Percentiles rank a stretch among this genome's conserved stretches.
Evolutionary conservation across 2,888 invertebrate species (phyloP).

Genomic region (Steinernema scapterisci): DNA sequence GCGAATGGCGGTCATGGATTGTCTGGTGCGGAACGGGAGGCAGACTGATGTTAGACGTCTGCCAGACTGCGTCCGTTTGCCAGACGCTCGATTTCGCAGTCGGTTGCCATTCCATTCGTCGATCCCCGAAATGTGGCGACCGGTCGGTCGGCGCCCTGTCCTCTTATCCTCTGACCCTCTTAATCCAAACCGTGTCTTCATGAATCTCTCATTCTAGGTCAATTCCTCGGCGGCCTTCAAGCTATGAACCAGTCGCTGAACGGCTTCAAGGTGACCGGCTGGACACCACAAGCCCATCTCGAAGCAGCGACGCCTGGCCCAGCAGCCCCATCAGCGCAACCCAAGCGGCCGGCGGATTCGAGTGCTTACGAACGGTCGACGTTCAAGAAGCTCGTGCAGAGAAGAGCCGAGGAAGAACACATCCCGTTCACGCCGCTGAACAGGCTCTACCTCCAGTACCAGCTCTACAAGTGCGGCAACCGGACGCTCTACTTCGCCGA

Average conservation of each 20-base stretch:
- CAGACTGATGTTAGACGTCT: too few relatives aligned
- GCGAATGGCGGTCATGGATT: too few relatives aligned
- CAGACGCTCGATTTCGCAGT: too few relatives aligned
- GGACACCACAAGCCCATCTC: constrained; percentile 5
- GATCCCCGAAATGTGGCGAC: too few relatives aligned
- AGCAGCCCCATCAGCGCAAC: not conserved
- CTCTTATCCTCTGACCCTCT: too few relatives aligned
- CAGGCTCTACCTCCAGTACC: constrained; percentile 9
- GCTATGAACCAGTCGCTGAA: constrained; percentile 13
- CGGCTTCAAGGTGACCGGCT: constrained; percentile 9
- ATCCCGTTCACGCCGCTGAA: constrained; percentile 13
- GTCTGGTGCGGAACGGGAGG: too few relatives aligned
- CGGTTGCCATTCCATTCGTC: too few relatives aligned
- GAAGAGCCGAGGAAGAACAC: not conserved
- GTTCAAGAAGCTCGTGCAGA: not conserved
- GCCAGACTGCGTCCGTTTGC: too few relatives aligned
- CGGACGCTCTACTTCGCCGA: constrained; percentile 3
- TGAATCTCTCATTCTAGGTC: not conserved
- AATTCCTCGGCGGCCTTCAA: constrained; percentile 12
- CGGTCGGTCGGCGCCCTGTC: too few relatives aligned
- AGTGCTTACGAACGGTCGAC: not conserved
- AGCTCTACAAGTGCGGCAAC: constrained; percentile 11
- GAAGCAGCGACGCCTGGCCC: not conserved
- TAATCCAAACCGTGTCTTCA: not conserved
- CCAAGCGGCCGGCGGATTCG: not conserved